Evolutionary conservation across 2,888 invertebrate genomes (phyloP).

Genomic region (Chesias legatella): DNA sequence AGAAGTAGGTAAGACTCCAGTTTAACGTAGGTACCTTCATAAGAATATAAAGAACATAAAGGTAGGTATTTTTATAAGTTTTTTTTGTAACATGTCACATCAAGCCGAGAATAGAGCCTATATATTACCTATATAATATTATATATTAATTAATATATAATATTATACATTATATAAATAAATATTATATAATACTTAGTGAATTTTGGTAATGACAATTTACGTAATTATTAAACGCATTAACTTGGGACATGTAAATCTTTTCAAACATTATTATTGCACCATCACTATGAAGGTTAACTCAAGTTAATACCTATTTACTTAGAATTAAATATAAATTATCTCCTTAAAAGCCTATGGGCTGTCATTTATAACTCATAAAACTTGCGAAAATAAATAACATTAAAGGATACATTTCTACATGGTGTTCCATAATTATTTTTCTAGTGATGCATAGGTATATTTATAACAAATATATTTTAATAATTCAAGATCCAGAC

Average conservation of each 20-base stretch:
- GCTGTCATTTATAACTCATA: constrained; percentile 8
- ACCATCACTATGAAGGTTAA: constrained; percentile 3
- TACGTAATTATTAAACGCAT: constrained; percentile 1
- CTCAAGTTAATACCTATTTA: constrained; percentile 1
- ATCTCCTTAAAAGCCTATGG: neutral
- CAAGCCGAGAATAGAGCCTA: too few species aligned
- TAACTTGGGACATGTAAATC: neutral
- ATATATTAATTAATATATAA: too few species aligned
- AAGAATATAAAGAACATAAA: too few species aligned
- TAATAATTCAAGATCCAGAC: too few species aligned
- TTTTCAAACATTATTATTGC: constrained; percentile 2
- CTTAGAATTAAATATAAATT: constrained; percentile 2
- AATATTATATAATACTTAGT: constrained; percentile 1
- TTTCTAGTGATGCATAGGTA: neutral
- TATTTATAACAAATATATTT: too few species aligned
- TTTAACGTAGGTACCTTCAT: too few species aligned
- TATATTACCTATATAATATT: too few species aligned
- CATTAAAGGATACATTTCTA: neutral
- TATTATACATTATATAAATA: too few species aligned
- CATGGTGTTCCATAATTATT: constrained; percentile 2
- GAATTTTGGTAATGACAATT: constrained; percentile 5
- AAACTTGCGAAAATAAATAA: constrained; percentile 1
- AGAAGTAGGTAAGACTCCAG: constrained; percentile 32
- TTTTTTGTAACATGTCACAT: too few species aligned
- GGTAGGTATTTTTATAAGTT: too few species aligned